Evolutionary conservation across 2,888 invertebrate species (phyloP).

Genomic region (Drosophila paucipuncta): DNA sequence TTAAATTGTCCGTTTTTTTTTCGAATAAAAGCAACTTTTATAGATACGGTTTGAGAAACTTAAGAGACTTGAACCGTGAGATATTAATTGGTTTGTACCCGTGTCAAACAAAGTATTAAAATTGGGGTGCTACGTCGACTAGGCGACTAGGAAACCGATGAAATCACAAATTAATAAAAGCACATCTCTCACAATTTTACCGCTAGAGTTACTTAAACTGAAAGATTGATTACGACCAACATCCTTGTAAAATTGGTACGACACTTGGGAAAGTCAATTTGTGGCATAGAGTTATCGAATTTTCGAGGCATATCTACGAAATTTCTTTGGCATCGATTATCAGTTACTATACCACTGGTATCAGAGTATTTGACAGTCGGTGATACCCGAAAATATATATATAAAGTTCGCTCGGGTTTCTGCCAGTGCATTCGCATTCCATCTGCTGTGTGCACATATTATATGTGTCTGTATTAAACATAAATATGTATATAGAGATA

Average conservation of each 20-base stretch:
- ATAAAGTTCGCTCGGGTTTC: background rate
- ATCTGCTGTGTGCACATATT: constrained; percentile 4
- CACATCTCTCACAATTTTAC: background rate
- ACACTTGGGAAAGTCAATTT: too few species aligned
- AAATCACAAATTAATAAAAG: background rate
- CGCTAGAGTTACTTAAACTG: background rate
- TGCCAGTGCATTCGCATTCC: constrained; percentile 19
- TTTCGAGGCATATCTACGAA: too few species aligned
- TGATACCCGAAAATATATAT: too few species aligned
- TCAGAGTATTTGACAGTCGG: too few species aligned
- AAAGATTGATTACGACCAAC: background rate
- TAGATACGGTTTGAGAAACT: background rate
- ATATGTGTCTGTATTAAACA: background rate
- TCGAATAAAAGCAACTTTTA: background rate
- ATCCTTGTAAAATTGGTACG: background rate
- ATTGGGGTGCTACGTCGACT: background rate
- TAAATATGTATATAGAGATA: background rate
- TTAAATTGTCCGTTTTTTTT: background rate
- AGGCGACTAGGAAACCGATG: background rate
- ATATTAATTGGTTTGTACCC: background rate
- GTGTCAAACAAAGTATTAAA: background rate
- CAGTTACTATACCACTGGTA: too few species aligned
- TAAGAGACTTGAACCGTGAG: background rate
- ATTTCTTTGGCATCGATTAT: too few species aligned
- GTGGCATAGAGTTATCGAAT: too few species aligned